Evolutionary conservation across 2,113 vertebrate genomes (phyloP), one percentile per base, ranked within the genome.

Genomic region (Platysteira castanea): DNA sequence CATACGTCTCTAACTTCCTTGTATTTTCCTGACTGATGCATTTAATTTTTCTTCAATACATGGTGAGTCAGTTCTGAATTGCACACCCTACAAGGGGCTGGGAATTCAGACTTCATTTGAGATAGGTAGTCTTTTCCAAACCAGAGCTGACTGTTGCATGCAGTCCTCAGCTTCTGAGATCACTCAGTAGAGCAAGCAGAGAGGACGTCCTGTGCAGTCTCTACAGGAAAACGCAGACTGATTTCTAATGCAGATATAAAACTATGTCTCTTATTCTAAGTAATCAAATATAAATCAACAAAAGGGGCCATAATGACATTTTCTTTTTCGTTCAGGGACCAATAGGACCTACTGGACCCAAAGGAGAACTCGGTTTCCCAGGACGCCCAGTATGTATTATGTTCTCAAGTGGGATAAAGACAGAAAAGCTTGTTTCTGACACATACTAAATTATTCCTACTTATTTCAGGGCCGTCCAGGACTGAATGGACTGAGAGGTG

Each of bases 321-420:
- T 90, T 93, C 12, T 92, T 91, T 97, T 97, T 37, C 84, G 30
- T 89, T 44, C 95, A 99, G 99, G 99, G 99, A 16, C 99, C 99
- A n/a, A 73, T 94, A n/a, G 99, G 99, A 98, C 98, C 98, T 50
- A 24, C 52, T 15, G 99, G 99, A 97, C 97, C 97, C 21, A 99
- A 99, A 98, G 99, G 99, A 97, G 99, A 99, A 74, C 98, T 99
- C 71, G 99, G 99, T 64, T 97, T 99, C 57, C 99, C 99, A 4
- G 99, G 99, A 93, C 97, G 99, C 76, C 98, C 98, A 52, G 99
- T 99, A 98, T 97, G 99, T 98, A 97, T 78, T 50, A 19, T 49
- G 10, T 28, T 46, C 69, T 86, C 68, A 70, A 31, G 42, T 7
- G 13, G 20, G 44, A 56, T 41, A 41, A 82, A 90, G 44, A 35